Evolutionary conservation across 2,888 invertebrate species (phyloP), one percentile per base, ranked within the genome.

Genomic region (Cantharis nigra): DNA sequence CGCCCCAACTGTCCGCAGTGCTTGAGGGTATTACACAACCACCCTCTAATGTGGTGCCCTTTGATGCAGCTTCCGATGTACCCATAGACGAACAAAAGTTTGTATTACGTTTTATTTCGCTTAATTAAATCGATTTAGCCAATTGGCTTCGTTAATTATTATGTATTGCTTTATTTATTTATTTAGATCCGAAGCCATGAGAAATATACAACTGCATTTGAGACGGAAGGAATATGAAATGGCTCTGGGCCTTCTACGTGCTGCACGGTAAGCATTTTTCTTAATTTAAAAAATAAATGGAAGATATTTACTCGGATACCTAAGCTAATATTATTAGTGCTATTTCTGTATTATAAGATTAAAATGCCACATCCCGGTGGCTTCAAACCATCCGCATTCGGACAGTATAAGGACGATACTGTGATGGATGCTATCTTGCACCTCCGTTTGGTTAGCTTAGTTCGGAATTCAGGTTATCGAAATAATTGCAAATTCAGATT

Each of bases 31-130:
- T 90, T n/a, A 89, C 90, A 26, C 89, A 91, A 7, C 90, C 93
- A 82, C 91, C 93, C 1, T 89, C 90, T 69, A 91, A 92, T 83
- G 91, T 94, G 71, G 90, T 94, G 77, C 97, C 97, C 0, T 97
- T 97, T 86, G 97, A 97, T 89, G 96, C 96, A 13, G 92, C 96
- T 0, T 94, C 95, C 4, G 96, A 97, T 82, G 91, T 92, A 63
- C 92, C 94, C 64, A 94, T 97, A 78, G 97, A 98, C 84, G 94
- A 97, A 85, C 97, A 98, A 89, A 97, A 95, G 96, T 96, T 90
- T 87, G 90, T 88, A 67, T 67, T 67, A 71, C 28, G 70, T 77
- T 14, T 10, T 49, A 62, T 63, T 14, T 74, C 49, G 30, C 9
- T 69, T 72, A 64, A 69, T 26, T 72, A 64, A 69, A 16, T 72